These are phyloP conservation scores for Aphyosemion australe DNA, from an alignment of 2,113 vertebrate species.

Conservation along the genomic window DNA sequence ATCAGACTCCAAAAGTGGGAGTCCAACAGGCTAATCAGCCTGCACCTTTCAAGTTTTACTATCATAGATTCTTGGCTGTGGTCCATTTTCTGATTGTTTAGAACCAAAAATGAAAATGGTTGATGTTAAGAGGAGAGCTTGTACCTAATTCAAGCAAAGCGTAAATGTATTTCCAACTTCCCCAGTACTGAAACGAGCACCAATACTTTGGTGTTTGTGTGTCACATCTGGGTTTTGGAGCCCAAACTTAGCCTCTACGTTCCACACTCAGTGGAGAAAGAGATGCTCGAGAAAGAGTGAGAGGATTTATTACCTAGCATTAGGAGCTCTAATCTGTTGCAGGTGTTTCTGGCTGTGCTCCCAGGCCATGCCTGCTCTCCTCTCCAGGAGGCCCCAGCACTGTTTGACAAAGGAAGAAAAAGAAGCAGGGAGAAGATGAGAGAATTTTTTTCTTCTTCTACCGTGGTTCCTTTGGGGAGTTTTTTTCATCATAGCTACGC, in stretches of 20 bases:
- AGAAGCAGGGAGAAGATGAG: slow-evolving; percentile 15
- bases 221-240: slow-evolving; percentile 15
- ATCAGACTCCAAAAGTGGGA: too few relatives aligned
- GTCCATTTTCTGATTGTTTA: too few relatives aligned
- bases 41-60: too few relatives aligned
- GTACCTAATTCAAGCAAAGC: too few relatives aligned
- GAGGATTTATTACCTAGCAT: slow-evolving; percentile 81
- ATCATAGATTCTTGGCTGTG: too few relatives aligned
- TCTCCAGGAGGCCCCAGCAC: slow-evolving; percentile 71
- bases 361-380: slow-evolving; percentile 57
- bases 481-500: slow-evolving; percentile 37
- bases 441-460: slow-evolving; percentile 7
- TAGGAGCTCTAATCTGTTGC: slow-evolving; percentile 84
- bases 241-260: slow-evolving; percentile 38
- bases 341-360: slow-evolving; percentile 83
- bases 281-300: slow-evolving; percentile 71
- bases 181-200: too few relatives aligned
- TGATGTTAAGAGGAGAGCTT: too few relatives aligned
- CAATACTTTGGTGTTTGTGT: neutral
- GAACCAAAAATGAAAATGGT: too few relatives aligned
- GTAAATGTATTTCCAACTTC: too few relatives aligned
- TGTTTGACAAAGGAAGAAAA: slow-evolving; percentile 41
- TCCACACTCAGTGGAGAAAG: slow-evolving; percentile 47
- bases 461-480: neutral
- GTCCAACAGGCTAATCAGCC: too few relatives aligned